phyloP scores from a whole-genome alignment of 2,797 vertebrate genomes.

The Acipenser ruthenus region DNA sequence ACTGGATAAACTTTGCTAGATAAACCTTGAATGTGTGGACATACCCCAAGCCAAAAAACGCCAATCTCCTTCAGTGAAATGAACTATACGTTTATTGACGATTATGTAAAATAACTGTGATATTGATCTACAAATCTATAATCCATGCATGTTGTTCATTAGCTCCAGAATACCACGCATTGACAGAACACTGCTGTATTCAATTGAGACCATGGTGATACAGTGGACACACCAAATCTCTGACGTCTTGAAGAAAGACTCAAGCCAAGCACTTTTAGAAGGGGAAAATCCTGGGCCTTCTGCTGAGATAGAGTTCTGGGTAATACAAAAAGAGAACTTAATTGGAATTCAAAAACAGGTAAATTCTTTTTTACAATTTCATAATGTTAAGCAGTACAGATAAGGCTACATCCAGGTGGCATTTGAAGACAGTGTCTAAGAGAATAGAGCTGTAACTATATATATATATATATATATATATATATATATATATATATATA shows the following conservation, averaged over 20 bases:
- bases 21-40: too few species aligned
- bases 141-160: not conserved
- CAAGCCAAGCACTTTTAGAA: slow-evolving; percentile 37
- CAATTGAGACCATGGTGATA: slow-evolving; percentile 55
- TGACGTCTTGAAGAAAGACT: slow-evolving; percentile 56
- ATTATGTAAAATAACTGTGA: too few species aligned
- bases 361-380: slow-evolving; percentile 21
- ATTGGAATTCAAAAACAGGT: slow-evolving; percentile 62
- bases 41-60: too few species aligned
- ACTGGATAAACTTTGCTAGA: too few species aligned
- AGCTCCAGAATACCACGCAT: slow-evolving; percentile 44
- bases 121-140: too few species aligned
- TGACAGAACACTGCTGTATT: slow-evolving; percentile 55
- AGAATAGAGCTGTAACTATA: too few species aligned
- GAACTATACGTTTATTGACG: too few species aligned
- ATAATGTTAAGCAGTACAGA: not conserved
- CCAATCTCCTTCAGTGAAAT: too few species aligned
- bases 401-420: too few species aligned
- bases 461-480: too few species aligned
- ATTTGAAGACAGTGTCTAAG: too few species aligned
- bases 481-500: too few species aligned
- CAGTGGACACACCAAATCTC: slow-evolving; percentile 57
- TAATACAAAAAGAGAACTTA: slow-evolving; percentile 55
- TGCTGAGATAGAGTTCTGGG: slow-evolving; percentile 68
- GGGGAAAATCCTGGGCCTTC: slow-evolving; percentile 52